Evolutionary conservation across 2,888 invertebrate genomes (phyloP), one percentile per base, ranked within the genome.

Genomic region (Labia minor): DNA sequence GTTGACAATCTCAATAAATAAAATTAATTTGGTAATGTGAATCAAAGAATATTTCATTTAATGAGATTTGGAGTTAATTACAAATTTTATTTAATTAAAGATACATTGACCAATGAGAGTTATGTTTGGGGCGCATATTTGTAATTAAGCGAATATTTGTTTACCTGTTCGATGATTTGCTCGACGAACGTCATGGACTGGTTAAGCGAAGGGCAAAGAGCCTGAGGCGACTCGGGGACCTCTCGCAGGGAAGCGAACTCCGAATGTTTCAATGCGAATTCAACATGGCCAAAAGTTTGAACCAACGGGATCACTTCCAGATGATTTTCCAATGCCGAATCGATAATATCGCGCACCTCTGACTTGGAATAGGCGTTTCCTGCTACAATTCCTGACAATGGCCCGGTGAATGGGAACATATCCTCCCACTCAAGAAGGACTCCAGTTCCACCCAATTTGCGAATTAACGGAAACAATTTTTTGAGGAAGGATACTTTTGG

Each of bases 361-460:
- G 77, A 77, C 65, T 75, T 74, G 66, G 81, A 81, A 75, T 86
- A 88, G 10, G 87, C 85, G 77, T 81, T 86, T 72, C 78, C 79
- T 0, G 82, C 86, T 67, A 80, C 78, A 68, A 81, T 80, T 69
- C 75, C 77, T 73, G 81, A 79, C 37, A 90, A 75, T 1, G 75
- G 73, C 0, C 85, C 87, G 64, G 77, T 78, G 77, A 85, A 90
- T 0, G 90, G 90, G 77, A 90, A 90, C 86, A 88, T 89, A 74
- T 90, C 90, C 77, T 90, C 90, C 80, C 89, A 90, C 76, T 90
- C 90, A 71, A 87, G 76, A 19, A 88, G 75, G 64, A 90, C 76
- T 0, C 90, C 90, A 4, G 89, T 90, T 8, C 88, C 89, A 10
- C 89, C 86, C 68, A 87, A 74, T 16, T 81, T 79, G 72, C 82